Evolutionary conservation across 2,797 vertebrate species (phyloP), one percentile per base, ranked within the genome.

Genomic region (Gymnopithys bicolor): DNA sequence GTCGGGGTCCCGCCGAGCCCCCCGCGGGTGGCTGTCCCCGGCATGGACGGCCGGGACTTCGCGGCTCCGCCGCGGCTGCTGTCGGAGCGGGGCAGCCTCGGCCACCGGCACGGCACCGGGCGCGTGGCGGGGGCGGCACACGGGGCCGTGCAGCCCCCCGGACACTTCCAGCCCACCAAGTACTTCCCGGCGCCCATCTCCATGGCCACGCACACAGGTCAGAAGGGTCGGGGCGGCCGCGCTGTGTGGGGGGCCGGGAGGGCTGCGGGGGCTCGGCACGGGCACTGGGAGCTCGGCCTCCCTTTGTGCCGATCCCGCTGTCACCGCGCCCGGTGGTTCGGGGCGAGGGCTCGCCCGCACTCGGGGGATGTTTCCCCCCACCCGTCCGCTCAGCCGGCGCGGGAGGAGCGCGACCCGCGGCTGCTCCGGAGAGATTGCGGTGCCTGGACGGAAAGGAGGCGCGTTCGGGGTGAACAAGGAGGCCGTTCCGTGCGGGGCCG

Each of bases 1-100:
- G 37, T 66, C 87, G 71, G 82, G 28, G 62, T 84, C 90, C 77
- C 74, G 69, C 78, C 88, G 83, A 64, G 81, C 82, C 86, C 91
- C 75, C 90, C 78, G 67, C 13, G 73, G 92, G 78, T 81, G 64
- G 51, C 24, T 46, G 64, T 19, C 64, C 43, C 95, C 98, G 98
- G 98, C 95, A 99, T 99, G 99, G 99, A 99, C 98, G 99, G 99
- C 98, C 98, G 99, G 96, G 99, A 99, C 96, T 99, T 99, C 95
- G 99, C 98, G 78, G 98, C 99, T 93, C 99, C 99, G 97, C 98
- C 99, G 96, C 99, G 98, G 98, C 98, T 99, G 96, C 97, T 99
- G 96, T 97, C 99, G 74, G 99, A 99, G 97, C 98, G 99, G 97
- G 98, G 98, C 97, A 98, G 98, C 97, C 90, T 99, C 97, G 98